phyloP scores from a whole-genome alignment of 2,888 invertebrate genomes.

The Lochmaea capreae region DNA sequence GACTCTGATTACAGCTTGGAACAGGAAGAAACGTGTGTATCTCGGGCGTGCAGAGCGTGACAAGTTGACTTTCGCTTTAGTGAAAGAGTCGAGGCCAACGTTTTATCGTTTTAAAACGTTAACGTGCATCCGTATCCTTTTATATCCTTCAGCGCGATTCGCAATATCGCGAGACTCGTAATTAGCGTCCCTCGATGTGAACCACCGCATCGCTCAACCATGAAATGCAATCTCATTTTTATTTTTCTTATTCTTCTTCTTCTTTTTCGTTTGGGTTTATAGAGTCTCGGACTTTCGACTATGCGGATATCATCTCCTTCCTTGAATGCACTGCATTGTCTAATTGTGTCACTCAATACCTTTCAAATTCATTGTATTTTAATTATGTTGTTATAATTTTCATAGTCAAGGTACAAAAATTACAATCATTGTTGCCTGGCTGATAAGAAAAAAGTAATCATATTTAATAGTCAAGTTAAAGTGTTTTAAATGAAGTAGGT shows the following conservation, averaged over 20 bases:
- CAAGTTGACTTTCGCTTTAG: conserved; percentile 42
- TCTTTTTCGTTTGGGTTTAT: conserved; percentile 19
- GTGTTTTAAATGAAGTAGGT: no score
- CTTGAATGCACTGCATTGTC: conserved; percentile 13
- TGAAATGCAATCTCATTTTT: conserved; percentile 60
- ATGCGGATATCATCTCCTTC: conserved; percentile 27
- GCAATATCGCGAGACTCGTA: conserved; percentile 49
- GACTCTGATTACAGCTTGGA: conserved; percentile 22
- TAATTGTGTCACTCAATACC: background rate
- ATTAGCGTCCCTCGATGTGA: conserved; percentile 60
- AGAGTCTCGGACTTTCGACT: conserved; percentile 25
- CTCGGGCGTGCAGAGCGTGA: conserved; percentile 46
- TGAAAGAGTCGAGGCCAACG: conserved; percentile 35
- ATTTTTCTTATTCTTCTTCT: conserved; percentile 39
- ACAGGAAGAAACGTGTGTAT: conserved; percentile 41
- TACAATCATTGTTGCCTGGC: no score
- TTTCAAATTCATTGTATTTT: background rate
- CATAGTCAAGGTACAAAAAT: background rate
- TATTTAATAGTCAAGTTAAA: no score
- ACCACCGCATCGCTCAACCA: conserved; percentile 58
- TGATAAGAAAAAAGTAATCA: no score
- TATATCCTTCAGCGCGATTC: conserved; percentile 31
- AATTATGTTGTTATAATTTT: background rate
- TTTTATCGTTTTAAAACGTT: conserved; percentile 38
- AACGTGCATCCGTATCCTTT: conserved; percentile 38